Conservation (phyloP, 2,113 vertebrate species). For the Piprites chloris region DNA sequence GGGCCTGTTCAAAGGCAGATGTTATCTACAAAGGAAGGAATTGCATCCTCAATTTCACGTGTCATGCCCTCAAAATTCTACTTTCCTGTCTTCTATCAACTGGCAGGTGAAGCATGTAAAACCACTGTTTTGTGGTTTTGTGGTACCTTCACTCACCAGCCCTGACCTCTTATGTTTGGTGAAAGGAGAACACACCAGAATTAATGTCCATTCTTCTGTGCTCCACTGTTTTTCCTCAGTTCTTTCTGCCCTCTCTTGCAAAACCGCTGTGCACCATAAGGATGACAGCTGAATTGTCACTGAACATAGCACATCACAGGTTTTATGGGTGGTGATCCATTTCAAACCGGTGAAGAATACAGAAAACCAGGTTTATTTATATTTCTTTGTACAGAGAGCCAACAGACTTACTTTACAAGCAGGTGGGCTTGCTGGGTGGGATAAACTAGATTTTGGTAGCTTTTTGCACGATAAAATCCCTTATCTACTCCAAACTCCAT, state of each 20-base stretch:
- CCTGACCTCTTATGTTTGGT: not conserved
- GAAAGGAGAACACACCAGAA: not conserved
- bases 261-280: not conserved
- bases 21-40: not conserved
- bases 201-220: not conserved
- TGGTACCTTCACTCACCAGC: not conserved
- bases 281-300: not conserved
- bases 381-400: not conserved
- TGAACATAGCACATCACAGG: not conserved
- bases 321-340: slow-evolving; percentile 1
- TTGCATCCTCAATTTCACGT: fast-evolving
- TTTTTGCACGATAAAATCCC: not conserved
- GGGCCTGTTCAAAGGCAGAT: not conserved
- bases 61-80: not conserved
- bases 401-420: not conserved
- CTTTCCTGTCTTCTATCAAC: not conserved
- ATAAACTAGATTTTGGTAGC: not conserved
- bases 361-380: slow-evolving; percentile 13
- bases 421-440: not conserved
- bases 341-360: not conserved
- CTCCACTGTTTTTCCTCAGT: not conserved
- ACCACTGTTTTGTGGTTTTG: too few species aligned
- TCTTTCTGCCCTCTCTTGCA: not conserved
- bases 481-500: not conserved
- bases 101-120: not conserved